These are phyloP conservation scores for Aphelinus atriplicis DNA, from an alignment of 1,140 invertebrate genomes.

Conservation along the genomic window DNA sequence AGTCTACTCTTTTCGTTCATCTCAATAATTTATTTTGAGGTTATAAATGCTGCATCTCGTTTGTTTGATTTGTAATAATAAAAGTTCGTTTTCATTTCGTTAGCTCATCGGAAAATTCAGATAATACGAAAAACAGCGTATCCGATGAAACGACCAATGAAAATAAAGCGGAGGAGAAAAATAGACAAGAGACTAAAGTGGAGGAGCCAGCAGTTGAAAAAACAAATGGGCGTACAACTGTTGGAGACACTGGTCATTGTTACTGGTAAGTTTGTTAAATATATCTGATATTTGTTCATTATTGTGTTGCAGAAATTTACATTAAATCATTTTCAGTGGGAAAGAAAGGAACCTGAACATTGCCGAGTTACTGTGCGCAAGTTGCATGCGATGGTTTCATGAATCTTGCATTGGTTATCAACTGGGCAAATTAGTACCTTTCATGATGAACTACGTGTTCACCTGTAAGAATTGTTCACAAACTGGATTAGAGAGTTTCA, in stretches of 20 bases:
- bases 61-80: no score
- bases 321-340: conserved; percentile 72
- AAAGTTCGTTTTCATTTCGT: no score
- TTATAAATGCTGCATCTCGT: conserved; percentile 16
- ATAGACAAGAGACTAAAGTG: conserved; percentile 42
- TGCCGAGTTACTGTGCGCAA: conserved; percentile 89
- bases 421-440: conserved; percentile 90
- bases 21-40: neutral
- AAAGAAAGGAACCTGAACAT: conserved; percentile 92
- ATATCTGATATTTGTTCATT: neutral
- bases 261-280: conserved; percentile 54
- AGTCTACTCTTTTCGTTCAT: no score
- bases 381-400: conserved; percentile 92
- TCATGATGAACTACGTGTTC: conserved; percentile 96
- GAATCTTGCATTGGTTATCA: conserved; percentile 92
- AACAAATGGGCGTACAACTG: conserved; percentile 47
- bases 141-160: conserved; percentile 25
- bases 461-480: conserved; percentile 95
- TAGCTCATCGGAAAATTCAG: conserved; percentile 9
- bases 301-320: neutral
- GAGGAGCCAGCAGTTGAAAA: conserved; percentile 43
- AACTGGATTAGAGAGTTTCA: conserved; percentile 88
- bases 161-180: conserved; percentile 15
- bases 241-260: conserved; percentile 57
- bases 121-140: conserved; percentile 5